phyloP scores from a whole-genome alignment of 2,888 invertebrate species.

The Tachina grossa region DNA sequence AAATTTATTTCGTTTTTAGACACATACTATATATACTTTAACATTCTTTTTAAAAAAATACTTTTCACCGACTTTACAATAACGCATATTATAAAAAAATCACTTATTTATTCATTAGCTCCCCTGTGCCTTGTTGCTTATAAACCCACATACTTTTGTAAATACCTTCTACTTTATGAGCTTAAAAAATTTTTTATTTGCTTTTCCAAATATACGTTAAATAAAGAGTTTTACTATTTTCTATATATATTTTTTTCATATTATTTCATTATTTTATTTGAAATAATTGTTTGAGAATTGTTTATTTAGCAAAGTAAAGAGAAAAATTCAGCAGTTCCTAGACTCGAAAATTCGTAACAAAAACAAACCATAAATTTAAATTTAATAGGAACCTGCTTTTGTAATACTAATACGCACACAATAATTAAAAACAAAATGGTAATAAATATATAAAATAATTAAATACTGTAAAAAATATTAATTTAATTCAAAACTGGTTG shows the following conservation, averaged over 20 bases:
- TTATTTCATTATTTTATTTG: constrained; percentile 62
- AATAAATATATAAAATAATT: background rate
- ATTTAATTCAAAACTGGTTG: background rate
- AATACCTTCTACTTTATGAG: constrained; percentile 59
- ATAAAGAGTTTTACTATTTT: constrained; percentile 33
- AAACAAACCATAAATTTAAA: constrained; percentile 14
- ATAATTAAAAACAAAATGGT: background rate
- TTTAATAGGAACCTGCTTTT: constrained; percentile 12
- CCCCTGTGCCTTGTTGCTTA: constrained; percentile 31
- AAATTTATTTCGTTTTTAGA: too few relatives aligned
- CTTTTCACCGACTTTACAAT: too few relatives aligned
- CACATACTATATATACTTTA: too few relatives aligned
- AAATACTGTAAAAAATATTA: background rate
- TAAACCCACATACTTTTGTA: constrained; percentile 2
- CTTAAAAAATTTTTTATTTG: constrained; percentile 52
- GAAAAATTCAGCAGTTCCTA: constrained; percentile 12
- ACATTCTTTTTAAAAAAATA: too few relatives aligned
- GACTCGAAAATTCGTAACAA: constrained; percentile 1
- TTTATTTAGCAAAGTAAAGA: constrained; percentile 49
- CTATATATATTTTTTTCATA: constrained; percentile 9
- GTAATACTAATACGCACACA: background rate
- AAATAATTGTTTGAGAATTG: constrained; percentile 57
- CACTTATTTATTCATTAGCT: background rate
- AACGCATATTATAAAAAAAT: background rate
- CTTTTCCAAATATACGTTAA: constrained; percentile 35